These are phyloP conservation scores for Rallus limicola DNA, from an alignment of 2,113 vertebrate species.

Conservation along the genomic window DNA sequence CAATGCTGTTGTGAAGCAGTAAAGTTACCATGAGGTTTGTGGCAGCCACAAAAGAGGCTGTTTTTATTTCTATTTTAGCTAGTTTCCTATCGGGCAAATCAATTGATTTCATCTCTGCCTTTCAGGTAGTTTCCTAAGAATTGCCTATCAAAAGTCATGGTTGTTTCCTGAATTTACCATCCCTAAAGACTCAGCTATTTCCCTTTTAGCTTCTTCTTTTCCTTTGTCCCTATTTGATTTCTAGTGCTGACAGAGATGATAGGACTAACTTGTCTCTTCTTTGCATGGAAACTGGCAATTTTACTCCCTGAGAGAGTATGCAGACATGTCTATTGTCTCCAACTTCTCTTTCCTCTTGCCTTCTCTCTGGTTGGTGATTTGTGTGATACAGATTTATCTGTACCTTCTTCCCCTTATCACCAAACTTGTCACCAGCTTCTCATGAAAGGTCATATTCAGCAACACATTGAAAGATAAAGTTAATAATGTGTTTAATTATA, in stretches of 20 bases:
- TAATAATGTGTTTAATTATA: neutral
- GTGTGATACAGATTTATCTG: fast-evolving
- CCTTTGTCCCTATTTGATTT: neutral
- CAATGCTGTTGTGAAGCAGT: neutral
- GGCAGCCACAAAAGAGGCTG: neutral
- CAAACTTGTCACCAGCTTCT: neutral
- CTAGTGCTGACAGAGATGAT: neutral
- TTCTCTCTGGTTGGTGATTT: neutral
- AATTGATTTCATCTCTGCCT: neutral
- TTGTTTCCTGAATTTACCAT: neutral
- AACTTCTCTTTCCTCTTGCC: neutral
- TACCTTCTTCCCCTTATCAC: neutral
- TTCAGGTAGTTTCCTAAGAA: neutral
- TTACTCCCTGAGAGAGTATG: neutral
- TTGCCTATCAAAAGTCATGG: neutral
- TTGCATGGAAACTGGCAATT: neutral
- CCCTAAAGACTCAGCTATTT: neutral
- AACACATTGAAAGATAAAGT: no score
- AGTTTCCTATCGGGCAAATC: neutral
- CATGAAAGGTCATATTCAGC: no score
- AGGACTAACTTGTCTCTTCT: neutral
- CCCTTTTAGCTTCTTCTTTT: neutral
- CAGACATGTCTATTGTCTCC: neutral
- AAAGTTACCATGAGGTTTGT: neutral
- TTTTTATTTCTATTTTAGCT: neutral